Evolutionary conservation across 2,113 vertebrate genomes (phyloP).

Genomic region (Sylvilagus bachmani): DNA sequence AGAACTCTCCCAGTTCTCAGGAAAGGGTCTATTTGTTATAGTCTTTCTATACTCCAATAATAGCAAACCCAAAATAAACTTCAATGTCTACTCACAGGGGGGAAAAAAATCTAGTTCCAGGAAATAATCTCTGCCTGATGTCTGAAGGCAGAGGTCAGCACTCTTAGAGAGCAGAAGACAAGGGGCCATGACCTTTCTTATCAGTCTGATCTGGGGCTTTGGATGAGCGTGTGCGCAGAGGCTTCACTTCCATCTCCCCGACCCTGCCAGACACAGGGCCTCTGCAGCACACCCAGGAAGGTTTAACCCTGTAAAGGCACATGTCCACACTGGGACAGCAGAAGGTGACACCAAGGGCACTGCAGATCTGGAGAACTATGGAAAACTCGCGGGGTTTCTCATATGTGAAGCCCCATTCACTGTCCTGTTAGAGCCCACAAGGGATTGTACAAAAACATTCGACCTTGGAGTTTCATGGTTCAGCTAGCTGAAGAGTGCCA

Average conservation of each 20-base stretch:
- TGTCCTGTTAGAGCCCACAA: constrained; percentile 51
- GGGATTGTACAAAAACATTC: constrained; percentile 60
- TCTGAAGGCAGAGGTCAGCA: constrained; percentile 74
- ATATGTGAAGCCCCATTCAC: constrained; percentile 60
- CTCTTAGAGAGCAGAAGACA: constrained; percentile 62
- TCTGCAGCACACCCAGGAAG: not conserved
- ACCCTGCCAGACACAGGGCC: constrained; percentile 35
- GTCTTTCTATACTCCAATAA: constrained; percentile 79
- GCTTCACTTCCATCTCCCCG: not conserved
- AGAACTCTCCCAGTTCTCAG: constrained; percentile 78
- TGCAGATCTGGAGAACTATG: not conserved
- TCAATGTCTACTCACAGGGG: constrained; percentile 65
- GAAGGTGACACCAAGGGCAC: constrained; percentile 49
- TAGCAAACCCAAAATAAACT: constrained; percentile 84
- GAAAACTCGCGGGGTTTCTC: constrained; percentile 53
- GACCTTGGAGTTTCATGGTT: not conserved
- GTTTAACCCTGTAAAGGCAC: constrained; percentile 8
- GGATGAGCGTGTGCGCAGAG: not conserved
- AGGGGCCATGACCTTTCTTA: not conserved
- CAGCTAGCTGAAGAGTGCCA: not conserved
- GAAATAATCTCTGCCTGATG: constrained; percentile 83
- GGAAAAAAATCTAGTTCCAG: constrained; percentile 76
- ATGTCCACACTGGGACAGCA: constrained; percentile 19
- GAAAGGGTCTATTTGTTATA: constrained; percentile 79
- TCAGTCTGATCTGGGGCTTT: constrained; percentile 48